phyloP scores from a whole-genome alignment of 2,797 vertebrate genomes.

The Pipistrellus pipistrellus region DNA sequence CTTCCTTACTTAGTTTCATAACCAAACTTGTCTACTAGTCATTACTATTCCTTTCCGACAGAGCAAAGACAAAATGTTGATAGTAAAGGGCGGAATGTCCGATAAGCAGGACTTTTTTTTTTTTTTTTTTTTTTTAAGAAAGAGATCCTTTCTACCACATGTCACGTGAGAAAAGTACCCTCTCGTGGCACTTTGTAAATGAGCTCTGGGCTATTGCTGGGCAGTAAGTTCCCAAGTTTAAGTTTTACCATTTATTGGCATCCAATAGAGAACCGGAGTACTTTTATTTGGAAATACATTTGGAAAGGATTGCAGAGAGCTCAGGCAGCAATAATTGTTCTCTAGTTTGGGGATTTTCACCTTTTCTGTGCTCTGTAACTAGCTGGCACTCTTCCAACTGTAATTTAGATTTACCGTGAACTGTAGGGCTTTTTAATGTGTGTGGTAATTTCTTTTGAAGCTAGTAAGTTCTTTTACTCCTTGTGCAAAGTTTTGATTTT shows the following conservation, averaged over 20 bases:
- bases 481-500: slow-evolving; percentile 57
- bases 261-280: slow-evolving; percentile 80
- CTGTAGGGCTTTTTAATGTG: slow-evolving; percentile 37
- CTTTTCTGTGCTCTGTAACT: slow-evolving; percentile 80
- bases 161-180: slow-evolving; percentile 47
- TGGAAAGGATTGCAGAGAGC: slow-evolving; percentile 83
- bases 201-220: slow-evolving; percentile 78
- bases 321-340: slow-evolving; percentile 84
- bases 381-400: slow-evolving; percentile 76
- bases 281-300: slow-evolving; percentile 87
- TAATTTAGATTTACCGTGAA: slow-evolving; percentile 80
- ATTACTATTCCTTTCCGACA: not conserved
- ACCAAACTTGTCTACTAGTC: not conserved
- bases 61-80: slow-evolving; percentile 47
- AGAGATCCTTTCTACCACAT: slow-evolving; percentile 36
- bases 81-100: slow-evolving; percentile 4
- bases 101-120: not conserved
- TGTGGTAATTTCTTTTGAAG: slow-evolving; percentile 74
- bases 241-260: slow-evolving; percentile 85
- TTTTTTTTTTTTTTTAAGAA: slow-evolving; percentile 60
- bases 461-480: slow-evolving; percentile 60
- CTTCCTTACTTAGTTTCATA: not conserved
- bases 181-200: slow-evolving; percentile 77
- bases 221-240: slow-evolving; percentile 82
- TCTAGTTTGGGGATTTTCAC: slow-evolving; percentile 85